These are phyloP conservation scores for Anthopleura sola DNA, from an alignment of 64 coral and sea anemone species.

Conservation along the genomic window DNA sequence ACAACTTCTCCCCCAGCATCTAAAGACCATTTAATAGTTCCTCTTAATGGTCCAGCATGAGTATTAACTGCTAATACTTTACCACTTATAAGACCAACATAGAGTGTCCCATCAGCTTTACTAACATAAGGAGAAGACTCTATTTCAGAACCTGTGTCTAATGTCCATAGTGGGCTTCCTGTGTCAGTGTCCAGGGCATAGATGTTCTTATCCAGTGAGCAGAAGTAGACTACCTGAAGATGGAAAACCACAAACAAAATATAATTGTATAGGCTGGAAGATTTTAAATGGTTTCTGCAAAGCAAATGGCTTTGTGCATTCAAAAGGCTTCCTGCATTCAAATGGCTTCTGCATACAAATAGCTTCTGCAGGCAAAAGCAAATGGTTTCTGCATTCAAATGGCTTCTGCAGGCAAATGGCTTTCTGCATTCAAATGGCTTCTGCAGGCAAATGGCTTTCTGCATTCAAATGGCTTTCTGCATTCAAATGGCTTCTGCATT, in stretches of 20 bases:
- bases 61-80: constrained; percentile 77
- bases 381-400: too few relatives aligned
- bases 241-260: background rate
- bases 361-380: too few relatives aligned
- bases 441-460: background rate
- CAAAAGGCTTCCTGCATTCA: background rate
- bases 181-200: constrained; percentile 67
- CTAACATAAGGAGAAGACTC: constrained; percentile 77
- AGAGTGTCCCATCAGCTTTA: constrained; percentile 65
- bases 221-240: constrained; percentile 65
- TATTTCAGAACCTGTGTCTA: constrained; percentile 71
- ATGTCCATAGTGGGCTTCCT: constrained; percentile 65
- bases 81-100: constrained; percentile 70
- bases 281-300: background rate
- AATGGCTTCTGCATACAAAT: too few relatives aligned
- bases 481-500: background rate
- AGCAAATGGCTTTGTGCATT: background rate
- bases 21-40: constrained; percentile 67
- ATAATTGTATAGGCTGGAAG: too few relatives aligned
- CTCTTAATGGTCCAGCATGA: constrained; percentile 60
- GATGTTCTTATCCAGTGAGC: constrained; percentile 74
- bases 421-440: too few relatives aligned
- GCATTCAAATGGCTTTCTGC: background rate
- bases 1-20: constrained; percentile 79
- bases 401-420: too few relatives aligned